Evolutionary conservation across 2,888 invertebrate species (phyloP).

Genomic region (Penaeus monodon): DNA sequence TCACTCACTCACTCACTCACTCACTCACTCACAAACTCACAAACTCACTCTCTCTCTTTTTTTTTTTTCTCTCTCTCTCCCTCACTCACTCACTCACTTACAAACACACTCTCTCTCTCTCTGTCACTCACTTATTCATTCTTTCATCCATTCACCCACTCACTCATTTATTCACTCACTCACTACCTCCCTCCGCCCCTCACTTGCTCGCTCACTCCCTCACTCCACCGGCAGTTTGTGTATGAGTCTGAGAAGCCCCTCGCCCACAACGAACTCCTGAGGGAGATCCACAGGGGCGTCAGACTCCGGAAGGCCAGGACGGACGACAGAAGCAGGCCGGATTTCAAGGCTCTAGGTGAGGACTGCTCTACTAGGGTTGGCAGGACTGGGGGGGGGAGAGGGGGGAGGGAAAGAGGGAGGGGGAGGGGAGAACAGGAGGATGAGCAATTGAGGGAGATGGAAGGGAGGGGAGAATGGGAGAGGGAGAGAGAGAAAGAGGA

Average conservation of each 20-base stretch:
- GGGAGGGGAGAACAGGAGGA: not conserved
- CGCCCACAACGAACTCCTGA: conserved; percentile 82
- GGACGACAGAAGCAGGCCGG: conserved; percentile 88
- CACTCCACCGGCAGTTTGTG: conserved; percentile 77
- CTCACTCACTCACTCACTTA: not conserved
- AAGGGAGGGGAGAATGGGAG: not conserved
- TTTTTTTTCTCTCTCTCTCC: not conserved
- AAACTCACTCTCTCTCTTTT: too few species aligned
- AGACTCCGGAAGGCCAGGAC: conserved; percentile 82
- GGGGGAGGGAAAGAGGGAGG: not conserved
- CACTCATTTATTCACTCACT: not conserved
- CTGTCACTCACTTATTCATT: not conserved
- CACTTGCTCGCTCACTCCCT: not conserved
- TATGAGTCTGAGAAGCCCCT: conserved; percentile 84
- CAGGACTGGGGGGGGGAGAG: not conserved
- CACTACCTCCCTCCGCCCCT: not conserved
- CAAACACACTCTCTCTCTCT: not conserved
- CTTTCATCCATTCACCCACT: not conserved
- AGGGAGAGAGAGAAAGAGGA: not conserved
- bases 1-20: too few species aligned
- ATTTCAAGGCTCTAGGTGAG: conserved; percentile 77
- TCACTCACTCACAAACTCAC: too few species aligned
- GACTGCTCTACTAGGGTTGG: not conserved
- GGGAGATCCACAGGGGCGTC: conserved; percentile 85
- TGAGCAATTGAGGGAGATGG: not conserved